Percentiles rank a stretch among this genome's conserved stretches.
Conservation (phyloP, 2,888 invertebrate species). For the Agrochola circellaris region DNA sequence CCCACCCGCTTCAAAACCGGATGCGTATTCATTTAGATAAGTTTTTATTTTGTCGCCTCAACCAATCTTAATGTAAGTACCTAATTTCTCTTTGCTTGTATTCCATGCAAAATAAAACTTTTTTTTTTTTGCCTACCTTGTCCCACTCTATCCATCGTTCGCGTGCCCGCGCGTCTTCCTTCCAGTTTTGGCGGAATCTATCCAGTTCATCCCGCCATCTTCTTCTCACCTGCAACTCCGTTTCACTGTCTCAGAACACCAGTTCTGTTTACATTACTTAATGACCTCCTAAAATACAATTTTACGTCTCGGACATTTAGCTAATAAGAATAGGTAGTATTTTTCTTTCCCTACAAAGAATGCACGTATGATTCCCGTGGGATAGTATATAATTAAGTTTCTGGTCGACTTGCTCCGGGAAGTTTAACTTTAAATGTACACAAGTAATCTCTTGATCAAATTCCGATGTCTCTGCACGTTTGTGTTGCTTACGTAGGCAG, state of each 20-base stretch:
- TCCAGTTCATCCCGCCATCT: too few species aligned
- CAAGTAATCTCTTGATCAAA: conserved; percentile 45
- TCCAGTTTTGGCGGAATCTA: too few species aligned
- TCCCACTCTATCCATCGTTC: too few species aligned
- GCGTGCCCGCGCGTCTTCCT: too few species aligned
- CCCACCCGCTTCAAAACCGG: background rate
- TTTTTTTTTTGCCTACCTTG: too few species aligned
- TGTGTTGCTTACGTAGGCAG: background rate
- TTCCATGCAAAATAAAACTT: background rate
- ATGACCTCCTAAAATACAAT: background rate
- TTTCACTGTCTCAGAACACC: too few species aligned
- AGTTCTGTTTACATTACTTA: background rate
- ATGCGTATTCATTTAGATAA: background rate
- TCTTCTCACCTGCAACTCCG: too few species aligned
- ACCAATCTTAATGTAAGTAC: background rate
- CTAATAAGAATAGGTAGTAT: conserved; percentile 11
- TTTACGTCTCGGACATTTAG: background rate
- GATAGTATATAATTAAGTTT: conserved; percentile 52
- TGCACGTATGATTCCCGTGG: conserved; percentile 33
- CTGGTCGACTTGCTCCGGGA: conserved; percentile 8
- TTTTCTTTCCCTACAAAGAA: conserved; percentile 21
- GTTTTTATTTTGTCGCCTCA: background rate
- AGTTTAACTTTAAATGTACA: conserved; percentile 30
- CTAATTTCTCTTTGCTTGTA: background rate
- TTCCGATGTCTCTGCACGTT: conserved; percentile 11